phyloP scores from a whole-genome alignment of 2,888 invertebrate species.

The Halictus ligatus region DNA sequence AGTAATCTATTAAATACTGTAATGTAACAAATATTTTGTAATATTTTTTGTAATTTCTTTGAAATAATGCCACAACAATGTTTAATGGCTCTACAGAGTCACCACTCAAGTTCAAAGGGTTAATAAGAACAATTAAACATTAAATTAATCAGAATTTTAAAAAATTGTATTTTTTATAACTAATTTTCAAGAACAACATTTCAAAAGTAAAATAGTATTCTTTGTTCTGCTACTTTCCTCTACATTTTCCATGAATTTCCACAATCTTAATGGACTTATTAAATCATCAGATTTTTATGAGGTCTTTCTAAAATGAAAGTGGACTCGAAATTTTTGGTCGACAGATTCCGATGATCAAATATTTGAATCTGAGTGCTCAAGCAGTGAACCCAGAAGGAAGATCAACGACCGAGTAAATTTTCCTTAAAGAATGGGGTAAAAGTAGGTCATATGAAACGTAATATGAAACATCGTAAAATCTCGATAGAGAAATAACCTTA shows the following conservation, averaged over 20 bases:
- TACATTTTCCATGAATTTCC: accelerated
- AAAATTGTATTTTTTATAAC: too few species aligned
- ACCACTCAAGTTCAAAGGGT: too few species aligned
- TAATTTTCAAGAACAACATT: neutral
- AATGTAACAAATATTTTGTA: too few species aligned
- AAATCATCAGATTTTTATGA: neutral
- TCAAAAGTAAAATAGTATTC: neutral
- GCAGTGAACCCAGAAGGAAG: too few species aligned
- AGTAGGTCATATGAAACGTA: neutral
- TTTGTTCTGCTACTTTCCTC: neutral
- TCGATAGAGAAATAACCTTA: neutral
- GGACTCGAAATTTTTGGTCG: neutral
- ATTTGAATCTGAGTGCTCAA: neutral
- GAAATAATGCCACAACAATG: too few species aligned
- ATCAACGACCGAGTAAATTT: neutral
- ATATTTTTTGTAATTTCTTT: too few species aligned
- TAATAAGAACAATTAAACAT: too few species aligned
- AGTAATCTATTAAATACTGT: too few species aligned
- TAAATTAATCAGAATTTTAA: too few species aligned
- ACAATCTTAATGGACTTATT: neutral
- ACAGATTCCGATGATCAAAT: neutral
- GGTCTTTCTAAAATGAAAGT: neutral
- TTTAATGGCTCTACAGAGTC: too few species aligned
- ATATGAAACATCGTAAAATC: neutral
- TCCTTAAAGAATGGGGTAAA: neutral